These are phyloP conservation scores for Semnornis frantzii DNA, from an alignment of 2,113 vertebrate genomes.

Conservation along the genomic window DNA sequence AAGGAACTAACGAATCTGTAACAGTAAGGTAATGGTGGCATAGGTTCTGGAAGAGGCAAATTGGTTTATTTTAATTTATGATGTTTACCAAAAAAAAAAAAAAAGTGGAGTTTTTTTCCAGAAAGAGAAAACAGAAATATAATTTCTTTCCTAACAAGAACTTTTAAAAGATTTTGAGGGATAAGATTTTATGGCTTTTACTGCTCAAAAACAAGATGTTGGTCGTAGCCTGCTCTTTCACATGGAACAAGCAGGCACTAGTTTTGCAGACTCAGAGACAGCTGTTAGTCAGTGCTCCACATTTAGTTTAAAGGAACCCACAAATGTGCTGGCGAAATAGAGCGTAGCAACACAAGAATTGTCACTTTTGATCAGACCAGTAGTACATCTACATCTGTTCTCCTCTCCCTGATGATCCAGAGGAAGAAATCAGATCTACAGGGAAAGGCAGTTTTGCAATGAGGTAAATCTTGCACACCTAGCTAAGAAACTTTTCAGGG, in stretches of 20 bases:
- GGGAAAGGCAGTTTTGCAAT: background rate
- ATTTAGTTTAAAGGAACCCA: constrained; percentile 6
- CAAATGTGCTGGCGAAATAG: constrained; percentile 18
- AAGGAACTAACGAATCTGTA: background rate
- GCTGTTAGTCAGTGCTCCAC: background rate
- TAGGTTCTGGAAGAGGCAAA: background rate
- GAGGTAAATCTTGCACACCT: background rate
- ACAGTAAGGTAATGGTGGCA: background rate
- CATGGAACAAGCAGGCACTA: background rate
- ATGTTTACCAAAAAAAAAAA: background rate
- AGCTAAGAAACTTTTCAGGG: background rate
- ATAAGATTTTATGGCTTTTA: background rate
- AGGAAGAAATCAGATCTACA: background rate
- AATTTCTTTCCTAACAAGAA: background rate
- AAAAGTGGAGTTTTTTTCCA: background rate
- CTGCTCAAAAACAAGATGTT: background rate
- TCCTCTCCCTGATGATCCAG: background rate
- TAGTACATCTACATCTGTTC: background rate
- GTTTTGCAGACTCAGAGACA: background rate
- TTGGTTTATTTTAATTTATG: background rate
- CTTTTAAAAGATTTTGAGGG: background rate
- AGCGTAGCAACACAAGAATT: constrained; percentile 23
- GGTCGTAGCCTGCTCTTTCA: background rate
- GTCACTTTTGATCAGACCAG: constrained; percentile 30
- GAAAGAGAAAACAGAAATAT: background rate